Base-by-base conservation (phyloP, 1,140 invertebrate genomes). In the Drosophila repletoides region DNA sequence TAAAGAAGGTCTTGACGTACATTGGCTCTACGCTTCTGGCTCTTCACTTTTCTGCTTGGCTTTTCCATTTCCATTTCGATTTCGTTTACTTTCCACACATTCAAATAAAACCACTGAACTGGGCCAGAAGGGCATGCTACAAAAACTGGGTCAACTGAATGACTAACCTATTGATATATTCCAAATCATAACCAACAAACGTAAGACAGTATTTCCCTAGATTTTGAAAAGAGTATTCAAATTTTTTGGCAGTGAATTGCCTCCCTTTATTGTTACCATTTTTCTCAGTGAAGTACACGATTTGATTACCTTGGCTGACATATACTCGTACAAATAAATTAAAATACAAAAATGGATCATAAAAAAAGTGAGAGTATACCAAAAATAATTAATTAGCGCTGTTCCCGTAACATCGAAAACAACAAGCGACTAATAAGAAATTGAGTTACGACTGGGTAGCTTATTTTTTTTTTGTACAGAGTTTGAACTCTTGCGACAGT, bases 1-100 rank as follows among this genome's bases (percentile, higher is more conserved):
- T 24, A 17, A 21, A 31, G 28, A 46, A 38, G 26, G 59, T 33
- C 59, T 52, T n/a, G n/a, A n/a, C n/a, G n/a, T n/a, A 46, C 40
- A 45, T 67, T 33, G 19, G 26, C 26, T 29, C 5, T 29, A 21
- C 24, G 17, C 45, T 38, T 49, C 22, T n/a, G n/a, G 22, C 31
- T 45, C 17, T 45, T 55, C 22, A 55, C 51, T 64, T 64, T 64
- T 55, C 51, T 12, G 22, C 0, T 29, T 15, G 9, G 29, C 36
- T 26, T 17, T 48, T 40, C 26, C 5, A 28, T 40, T 48, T 64
- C 22, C 49, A 52, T 70, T 69, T 72, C 33, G 14, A 43, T 70
- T 65, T 43, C 28, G 29, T 65, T 70, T 7, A 59, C 55, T 67
- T 67, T 51, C 38, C 33, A 28, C n/a, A 33, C 12, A 21, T 21